Evolutionary conservation across 2,113 vertebrate species (phyloP), one percentile per base, ranked within the genome.

Genomic region (Leptobrachium leishanense): DNA sequence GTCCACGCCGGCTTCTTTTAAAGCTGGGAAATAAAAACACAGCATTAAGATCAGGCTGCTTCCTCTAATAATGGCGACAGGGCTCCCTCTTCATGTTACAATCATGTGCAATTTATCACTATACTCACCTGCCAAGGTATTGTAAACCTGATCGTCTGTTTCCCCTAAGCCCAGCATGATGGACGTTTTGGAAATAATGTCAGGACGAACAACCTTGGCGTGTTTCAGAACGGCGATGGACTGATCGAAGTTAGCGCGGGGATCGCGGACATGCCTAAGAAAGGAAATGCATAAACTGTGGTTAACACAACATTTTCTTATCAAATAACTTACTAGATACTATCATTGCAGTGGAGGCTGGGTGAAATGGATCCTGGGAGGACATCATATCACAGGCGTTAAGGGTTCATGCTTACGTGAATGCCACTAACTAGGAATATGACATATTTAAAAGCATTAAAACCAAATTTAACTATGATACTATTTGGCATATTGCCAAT

Each of bases 141-240:
- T 66, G 1, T 89, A 82, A 1, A 99, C 85, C 86, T 99, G 94
- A 2, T 93, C 89, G 0, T 98, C 95, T 0, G 91, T 94, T 86
- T 99, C 98, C 0, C 98, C 97, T 0, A 99, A 89, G 8, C 97
- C 98, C 85, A 99, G 81, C 97, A 99, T 99, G 62, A 99, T 91
- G 59, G 97, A 99, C 0, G 98, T 98, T 90, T 99, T 99, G 2
- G 96, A 96, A 74, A 99, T 88, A 15, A 97, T 0, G 0, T 82
- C 71, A 0, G 96, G 93, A 20, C 89, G 95, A 7, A 94, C 90
- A 62, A 90, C 86, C 73, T 99, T 99, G 2, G 92, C 96, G 0
- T 95, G 95, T 59, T 88, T 94, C 83, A 99, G 88, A 76, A 98
- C 93, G 0, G 87, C 86, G 1, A 99, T 1, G 0, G 98, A 98